Base-by-base conservation (phyloP, 2,888 invertebrate species). In the Scrobipalpa atriplicella region DNA sequence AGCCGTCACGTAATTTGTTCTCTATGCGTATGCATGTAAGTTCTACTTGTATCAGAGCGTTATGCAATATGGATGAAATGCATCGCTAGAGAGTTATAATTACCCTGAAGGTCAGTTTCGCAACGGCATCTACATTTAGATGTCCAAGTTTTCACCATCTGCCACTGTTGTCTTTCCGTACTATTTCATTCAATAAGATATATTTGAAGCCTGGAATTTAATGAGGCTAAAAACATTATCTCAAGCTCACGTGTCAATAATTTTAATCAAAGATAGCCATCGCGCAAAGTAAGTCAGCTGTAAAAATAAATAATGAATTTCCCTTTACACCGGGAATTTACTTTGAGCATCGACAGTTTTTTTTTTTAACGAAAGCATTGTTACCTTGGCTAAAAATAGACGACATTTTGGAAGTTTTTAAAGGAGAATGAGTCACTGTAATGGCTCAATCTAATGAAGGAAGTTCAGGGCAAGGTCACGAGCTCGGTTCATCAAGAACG, bases 391-490 rank as follows among this genome's bases (percentile, higher is more conserved):
- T 13, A 29, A 47, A 11, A 36, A 8, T 7, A 6, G 19, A 2
- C 7, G 9, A 0, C 43, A 61, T 39, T 41, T 16, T 18, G 19
- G 18, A 61, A 41, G 39, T 18, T 58, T 58, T 61, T 51, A 38
- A 51, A 29, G 19, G 11, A 47, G 11, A 51, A 16, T 63, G 63
- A 51, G n/a, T 63, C 62, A 62, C 19, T 51, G 16, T 63, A 51
- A 63, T 63, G 51, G 47, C 64, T 41, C 13, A 54, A 56, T 64
- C 38, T 39, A 54, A 19, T 54, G 41, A n/a, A 16, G 52, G 52
- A 69, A 69, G 68, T 69, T 71, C 52, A 70, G 70, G 71, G 68
- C 52, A 70, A 71, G 71, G 68, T 71, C 64, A 66, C 66, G 62
- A 43, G 63, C 67, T 1, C 29, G 5, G 47, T 43, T 64, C 64